Base-by-base conservation (phyloP, 2,888 invertebrate genomes). In the Zygothrica quintamaculata region DNA sequence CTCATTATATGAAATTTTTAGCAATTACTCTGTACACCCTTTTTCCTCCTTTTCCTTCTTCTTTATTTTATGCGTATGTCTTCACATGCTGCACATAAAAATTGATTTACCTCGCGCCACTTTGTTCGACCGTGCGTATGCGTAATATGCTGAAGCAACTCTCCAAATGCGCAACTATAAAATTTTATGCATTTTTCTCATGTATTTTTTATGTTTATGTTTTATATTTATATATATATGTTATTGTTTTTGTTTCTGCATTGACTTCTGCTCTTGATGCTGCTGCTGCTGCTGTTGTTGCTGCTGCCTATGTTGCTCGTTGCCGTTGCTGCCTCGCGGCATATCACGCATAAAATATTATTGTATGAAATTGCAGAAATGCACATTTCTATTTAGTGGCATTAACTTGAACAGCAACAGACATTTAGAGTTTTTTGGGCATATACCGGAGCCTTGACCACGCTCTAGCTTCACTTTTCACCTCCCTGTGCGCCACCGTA, bases 331-430 rank as follows among this genome's bases (percentile, higher is more conserved):
- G 22, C 22, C 47, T 65, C 48, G 62, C 51, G 52, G 65, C 56
- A 58, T 59, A 75, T 79, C 71, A 69, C 77, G 79, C 79, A 82
- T 77, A 75, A 84, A 73, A 77, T 74, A 76, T 74, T 57, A 77
- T 69, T 56, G 64, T 59, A 65, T 67, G 47, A 59, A 62, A 77
- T 65, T 78, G 81, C 73, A 77, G 55, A 68, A 68, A 75, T 78
- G 81, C 73, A 73, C 53, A 74, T 74, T 77, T 74, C 66, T 77
- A 74, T 77, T 80, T 74, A 58, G 26, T 62, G 74, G 51, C 76
- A 70, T 62, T 64, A 37, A 29, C 26, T 33, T 34, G 33, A 39
- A 8, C 22, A 50, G 29, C 53, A 40, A 12, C 31, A 12, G 7
- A 73, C 53, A 74, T 77, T 79, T 74, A 57, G 22, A 47, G 13